Percentiles rank a stretch among this genome's conserved stretches.
These are phyloP conservation scores for pig (Sus scrofa) DNA, from an alignment of 2,113 vertebrate species.

Conservation along the genomic window T2T-Sscrofa CM000816.6:67387501-67388000, in stretches of 20 bases:
- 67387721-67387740: not conserved
- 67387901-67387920: not conserved
- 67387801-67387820: not conserved
- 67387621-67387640: too few relatives aligned
- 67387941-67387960: not conserved
- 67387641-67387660: too few relatives aligned
- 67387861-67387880: not conserved
- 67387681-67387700: not conserved
- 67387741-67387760: not conserved
- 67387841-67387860: not conserved
- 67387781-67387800: not conserved
- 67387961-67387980: not conserved
- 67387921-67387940: not conserved
- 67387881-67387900: not conserved
- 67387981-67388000: slow-evolving; percentile 58
- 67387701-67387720: not conserved
- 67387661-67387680: too few relatives aligned
- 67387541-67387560: too few relatives aligned
- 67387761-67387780: not conserved
- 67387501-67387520: too few relatives aligned
- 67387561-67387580: too few relatives aligned
- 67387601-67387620: too few relatives aligned
- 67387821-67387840: not conserved
- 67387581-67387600: too few relatives aligned
- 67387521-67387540: too few relatives aligned